These are phyloP conservation scores for Xylota segnis DNA, from an alignment of 2,888 invertebrate species.

Conservation along the genomic window DNA sequence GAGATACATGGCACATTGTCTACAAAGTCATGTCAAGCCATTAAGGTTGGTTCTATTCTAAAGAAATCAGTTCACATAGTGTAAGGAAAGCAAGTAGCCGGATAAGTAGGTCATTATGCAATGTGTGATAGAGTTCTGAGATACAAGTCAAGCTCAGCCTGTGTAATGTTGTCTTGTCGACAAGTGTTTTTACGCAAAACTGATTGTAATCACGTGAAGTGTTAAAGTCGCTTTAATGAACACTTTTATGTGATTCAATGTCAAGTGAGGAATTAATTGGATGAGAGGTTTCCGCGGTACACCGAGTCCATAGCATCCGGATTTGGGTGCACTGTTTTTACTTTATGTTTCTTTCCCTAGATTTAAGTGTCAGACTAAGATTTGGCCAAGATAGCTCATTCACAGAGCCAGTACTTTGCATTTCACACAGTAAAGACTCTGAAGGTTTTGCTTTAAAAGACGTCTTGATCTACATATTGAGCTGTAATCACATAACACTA, in stretches of 20 bases:
- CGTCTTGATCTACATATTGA: too few species aligned
- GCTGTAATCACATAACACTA: too few species aligned
- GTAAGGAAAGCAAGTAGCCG: slow-evolving; percentile 18
- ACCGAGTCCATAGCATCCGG: background rate
- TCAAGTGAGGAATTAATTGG: slow-evolving; percentile 20
- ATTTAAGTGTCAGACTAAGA: too few species aligned
- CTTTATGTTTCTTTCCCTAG: too few species aligned
- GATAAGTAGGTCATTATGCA: slow-evolving; percentile 24
- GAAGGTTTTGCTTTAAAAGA: too few species aligned
- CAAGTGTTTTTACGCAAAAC: background rate
- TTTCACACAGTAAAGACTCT: too few species aligned
- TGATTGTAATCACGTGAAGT: background rate
- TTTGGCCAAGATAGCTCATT: too few species aligned
- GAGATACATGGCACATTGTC: slow-evolving; percentile 20
- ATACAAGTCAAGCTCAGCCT: background rate
- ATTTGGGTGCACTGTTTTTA: too few species aligned
- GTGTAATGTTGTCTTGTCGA: background rate
- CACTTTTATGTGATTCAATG: slow-evolving; percentile 23
- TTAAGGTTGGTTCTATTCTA: slow-evolving; percentile 35
- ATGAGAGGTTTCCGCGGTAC: background rate
- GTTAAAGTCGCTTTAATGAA: slow-evolving; percentile 13
- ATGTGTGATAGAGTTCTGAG: slow-evolving; percentile 1
- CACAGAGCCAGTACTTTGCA: too few species aligned
- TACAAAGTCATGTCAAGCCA: slow-evolving; percentile 17
- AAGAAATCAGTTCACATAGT: slow-evolving; percentile 3